phyloP scores from a whole-genome alignment of 2,888 invertebrate genomes.

The Euzetes globulus region DNA sequence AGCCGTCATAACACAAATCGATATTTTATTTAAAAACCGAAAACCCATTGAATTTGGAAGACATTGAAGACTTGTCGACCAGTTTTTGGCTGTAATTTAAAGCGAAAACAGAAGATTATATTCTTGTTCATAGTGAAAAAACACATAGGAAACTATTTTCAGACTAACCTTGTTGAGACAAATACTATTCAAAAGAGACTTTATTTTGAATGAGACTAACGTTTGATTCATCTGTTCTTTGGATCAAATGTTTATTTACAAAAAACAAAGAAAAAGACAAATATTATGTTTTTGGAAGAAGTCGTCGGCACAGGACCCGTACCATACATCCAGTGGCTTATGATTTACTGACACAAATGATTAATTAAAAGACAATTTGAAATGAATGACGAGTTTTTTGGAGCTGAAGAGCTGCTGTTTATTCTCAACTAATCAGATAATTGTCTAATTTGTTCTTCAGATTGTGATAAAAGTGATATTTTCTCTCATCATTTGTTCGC shows the following conservation, averaged over 20 bases:
- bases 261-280: too few relatives aligned
- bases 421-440: not conserved
- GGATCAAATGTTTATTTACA: too few relatives aligned
- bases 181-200: not conserved
- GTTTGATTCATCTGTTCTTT: too few relatives aligned
- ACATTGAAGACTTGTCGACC: not conserved
- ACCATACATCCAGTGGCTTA: too few relatives aligned
- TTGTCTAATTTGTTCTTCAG: not conserved
- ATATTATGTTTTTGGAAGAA: too few relatives aligned
- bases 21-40: not conserved
- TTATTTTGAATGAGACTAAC: not conserved
- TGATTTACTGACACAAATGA: too few relatives aligned
- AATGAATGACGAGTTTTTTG: not conserved
- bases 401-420: not conserved
- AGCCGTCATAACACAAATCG: slow-evolving; percentile 46
- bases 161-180: not conserved
- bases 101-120: not conserved
- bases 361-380: not conserved
- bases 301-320: too few relatives aligned
- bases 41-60: not conserved
- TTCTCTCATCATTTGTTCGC: not conserved
- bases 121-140: not conserved
- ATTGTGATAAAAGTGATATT: slow-evolving; percentile 17
- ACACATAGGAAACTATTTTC: not conserved
- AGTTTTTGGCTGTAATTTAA: not conserved